Conservation (phyloP, 2,113 vertebrate genomes). For the Setophaga petechia region DNA sequence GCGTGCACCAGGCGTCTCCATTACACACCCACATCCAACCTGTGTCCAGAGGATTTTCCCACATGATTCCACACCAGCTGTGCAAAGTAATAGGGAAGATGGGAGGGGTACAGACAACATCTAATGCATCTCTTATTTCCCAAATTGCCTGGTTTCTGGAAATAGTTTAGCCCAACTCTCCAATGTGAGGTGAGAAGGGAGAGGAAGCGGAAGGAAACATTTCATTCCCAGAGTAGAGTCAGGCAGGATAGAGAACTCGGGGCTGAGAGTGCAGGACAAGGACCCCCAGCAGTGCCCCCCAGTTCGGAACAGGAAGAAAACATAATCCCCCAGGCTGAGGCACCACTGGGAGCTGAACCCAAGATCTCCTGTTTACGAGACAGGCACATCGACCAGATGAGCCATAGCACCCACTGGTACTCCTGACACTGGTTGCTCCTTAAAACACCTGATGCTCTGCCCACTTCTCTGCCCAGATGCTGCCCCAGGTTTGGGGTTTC, state of each 20-base stretch:
- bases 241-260: accelerated
- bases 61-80: background rate
- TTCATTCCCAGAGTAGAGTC: accelerated
- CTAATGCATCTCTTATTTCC: background rate
- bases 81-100: background rate
- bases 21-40: no score
- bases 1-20: background rate
- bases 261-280: background rate
- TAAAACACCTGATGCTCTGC: background rate
- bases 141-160: background rate
- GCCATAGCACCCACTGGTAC: conserved; percentile 62
- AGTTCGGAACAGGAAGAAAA: background rate
- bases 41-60: background rate
- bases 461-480: accelerated
- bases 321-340: background rate
- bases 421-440: accelerated
- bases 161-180: background rate
- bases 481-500: background rate
- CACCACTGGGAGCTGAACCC: conserved; percentile 89
- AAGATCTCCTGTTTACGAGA: conserved; percentile 91
- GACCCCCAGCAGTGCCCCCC: background rate
- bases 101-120: background rate
- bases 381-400: conserved; percentile 87
- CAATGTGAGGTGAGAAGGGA: background rate
- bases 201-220: background rate